Conservation (phyloP, 2,888 invertebrate genomes). For the Macaria liturata region DNA sequence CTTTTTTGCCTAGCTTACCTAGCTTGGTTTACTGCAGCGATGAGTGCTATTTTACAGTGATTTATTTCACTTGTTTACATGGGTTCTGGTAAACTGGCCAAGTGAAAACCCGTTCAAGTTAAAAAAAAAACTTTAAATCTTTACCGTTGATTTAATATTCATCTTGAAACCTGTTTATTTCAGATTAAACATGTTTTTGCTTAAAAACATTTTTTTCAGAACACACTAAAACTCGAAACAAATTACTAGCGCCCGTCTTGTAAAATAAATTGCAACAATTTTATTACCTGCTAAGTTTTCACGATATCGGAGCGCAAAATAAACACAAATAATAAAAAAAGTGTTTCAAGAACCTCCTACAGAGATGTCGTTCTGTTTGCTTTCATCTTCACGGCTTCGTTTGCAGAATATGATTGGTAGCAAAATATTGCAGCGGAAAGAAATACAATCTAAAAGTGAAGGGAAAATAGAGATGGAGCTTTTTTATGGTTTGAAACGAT, state of each 20-base stretch:
- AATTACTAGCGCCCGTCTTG: background rate
- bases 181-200: no score
- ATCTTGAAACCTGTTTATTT: no score
- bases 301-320: conserved; percentile 1
- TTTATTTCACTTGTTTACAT: background rate
- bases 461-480: conserved; percentile 9
- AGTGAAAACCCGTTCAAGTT: no score
- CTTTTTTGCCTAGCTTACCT: background rate
- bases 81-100: no score
- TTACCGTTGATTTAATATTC: no score
- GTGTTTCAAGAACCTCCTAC: background rate
- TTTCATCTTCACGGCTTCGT: conserved; percentile 25
- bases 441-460: background rate
- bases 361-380: conserved; percentile 21
- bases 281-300: conserved; percentile 11
- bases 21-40: conserved; percentile 5
- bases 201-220: no score
- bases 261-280: conserved; percentile 1
- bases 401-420: conserved; percentile 28
- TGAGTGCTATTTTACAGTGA: conserved; percentile 12
- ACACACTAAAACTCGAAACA: background rate
- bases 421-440: conserved; percentile 27
- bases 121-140: no score
- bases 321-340: conserved; percentile 10
- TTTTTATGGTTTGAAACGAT: no score